Evolutionary conservation across 2,888 invertebrate species (phyloP).

Genomic region (Epicampocera succincta): DNA sequence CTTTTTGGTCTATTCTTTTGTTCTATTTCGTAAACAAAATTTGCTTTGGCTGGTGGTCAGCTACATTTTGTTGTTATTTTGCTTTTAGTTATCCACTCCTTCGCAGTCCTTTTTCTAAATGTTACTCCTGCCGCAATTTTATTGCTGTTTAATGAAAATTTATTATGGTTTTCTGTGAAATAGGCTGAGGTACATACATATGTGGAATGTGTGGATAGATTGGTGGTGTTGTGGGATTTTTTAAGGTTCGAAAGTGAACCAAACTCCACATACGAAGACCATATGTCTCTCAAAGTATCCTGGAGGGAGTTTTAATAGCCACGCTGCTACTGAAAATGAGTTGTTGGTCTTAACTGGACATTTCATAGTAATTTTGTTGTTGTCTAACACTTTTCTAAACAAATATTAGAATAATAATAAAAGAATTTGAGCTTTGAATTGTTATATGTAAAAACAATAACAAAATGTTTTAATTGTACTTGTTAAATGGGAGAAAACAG

Average conservation of each 20-base stretch:
- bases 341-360: background rate
- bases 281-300: slow-evolving; percentile 34
- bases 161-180: slow-evolving; percentile 35
- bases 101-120: slow-evolving; percentile 4
- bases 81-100: slow-evolving; percentile 1
- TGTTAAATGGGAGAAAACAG: too few species aligned
- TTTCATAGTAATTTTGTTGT: background rate
- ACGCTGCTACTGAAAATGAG: slow-evolving; percentile 3
- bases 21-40: slow-evolving; percentile 45
- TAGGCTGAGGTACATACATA: background rate
- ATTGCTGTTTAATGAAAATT: slow-evolving; percentile 46
- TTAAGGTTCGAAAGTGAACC: background rate
- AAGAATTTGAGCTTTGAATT: too few species aligned
- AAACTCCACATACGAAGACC: background rate
- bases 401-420: too few species aligned
- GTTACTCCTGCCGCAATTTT: slow-evolving; percentile 13
- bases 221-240: slow-evolving; percentile 39
- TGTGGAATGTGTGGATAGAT: background rate
- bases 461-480: too few species aligned
- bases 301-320: slow-evolving; percentile 19
- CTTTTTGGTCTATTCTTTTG: slow-evolving; percentile 8
- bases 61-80: background rate
- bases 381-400: too few species aligned
- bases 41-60: slow-evolving; percentile 39
- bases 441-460: too few species aligned